Evolutionary conservation across 1,140 invertebrate species (phyloP).

Genomic region (Papilio aristodemus): DNA sequence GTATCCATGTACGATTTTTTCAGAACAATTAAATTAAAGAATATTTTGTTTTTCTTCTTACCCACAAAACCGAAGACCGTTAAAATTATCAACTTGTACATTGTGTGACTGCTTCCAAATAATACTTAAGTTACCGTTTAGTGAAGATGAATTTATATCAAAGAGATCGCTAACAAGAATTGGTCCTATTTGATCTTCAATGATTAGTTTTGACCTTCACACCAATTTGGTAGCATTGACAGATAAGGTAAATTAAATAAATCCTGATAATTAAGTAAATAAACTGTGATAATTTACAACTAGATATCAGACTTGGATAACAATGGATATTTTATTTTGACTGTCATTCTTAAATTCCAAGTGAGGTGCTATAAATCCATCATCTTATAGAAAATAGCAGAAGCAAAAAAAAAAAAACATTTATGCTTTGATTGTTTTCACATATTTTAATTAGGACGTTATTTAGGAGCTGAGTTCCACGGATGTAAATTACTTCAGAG

Average conservation of each 20-base stretch:
- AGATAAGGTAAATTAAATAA: conserved; percentile 42
- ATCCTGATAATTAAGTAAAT: not conserved
- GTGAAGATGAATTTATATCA: conserved; percentile 51
- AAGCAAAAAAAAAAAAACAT: too few species aligned
- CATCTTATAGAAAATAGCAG: too few species aligned
- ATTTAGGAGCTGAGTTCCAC: too few species aligned
- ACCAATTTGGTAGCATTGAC: conserved; percentile 51
- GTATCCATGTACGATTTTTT: too few species aligned
- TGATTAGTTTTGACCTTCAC: conserved; percentile 62
- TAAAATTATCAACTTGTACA: conserved; percentile 42
- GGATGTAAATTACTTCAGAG: too few species aligned
- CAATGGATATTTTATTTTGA: too few species aligned
- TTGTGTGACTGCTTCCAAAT: conserved; percentile 44
- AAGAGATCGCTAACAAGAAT: conserved; percentile 55
- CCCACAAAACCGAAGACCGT: conserved; percentile 46
- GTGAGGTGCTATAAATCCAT: too few species aligned
- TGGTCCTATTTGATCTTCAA: conserved; percentile 50
- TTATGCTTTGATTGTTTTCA: too few species aligned
- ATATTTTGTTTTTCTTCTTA: conserved; percentile 38
- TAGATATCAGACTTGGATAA: not conserved
- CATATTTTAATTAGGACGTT: too few species aligned
- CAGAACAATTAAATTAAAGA: not conserved
- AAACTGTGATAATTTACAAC: not conserved
- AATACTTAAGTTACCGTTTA: conserved; percentile 30
- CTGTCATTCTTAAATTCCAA: too few species aligned